A percentile compares a stretch with the other conserved stretches of the same genome.
These are phyloP conservation scores for Zootermopsis nevadensis DNA, from an alignment of 2,888 invertebrate species.

Conservation along the genomic window DNA sequence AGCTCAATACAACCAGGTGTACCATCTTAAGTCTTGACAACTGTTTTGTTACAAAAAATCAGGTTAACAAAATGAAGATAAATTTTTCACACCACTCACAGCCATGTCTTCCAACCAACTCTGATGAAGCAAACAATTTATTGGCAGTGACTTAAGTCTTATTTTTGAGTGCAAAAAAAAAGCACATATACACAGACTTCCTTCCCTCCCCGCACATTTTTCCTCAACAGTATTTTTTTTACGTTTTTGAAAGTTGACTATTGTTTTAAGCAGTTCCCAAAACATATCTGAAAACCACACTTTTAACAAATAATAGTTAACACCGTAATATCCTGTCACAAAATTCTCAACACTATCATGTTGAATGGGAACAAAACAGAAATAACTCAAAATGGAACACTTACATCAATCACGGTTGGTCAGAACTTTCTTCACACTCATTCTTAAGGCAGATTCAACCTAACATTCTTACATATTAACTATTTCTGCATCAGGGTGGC, in stretches of 20 bases:
- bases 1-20: not conserved
- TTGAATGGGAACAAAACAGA: conserved; percentile 22
- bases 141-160: conserved; percentile 35
- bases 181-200: not conserved
- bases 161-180: not conserved
- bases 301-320: conserved; percentile 25
- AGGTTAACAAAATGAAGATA: not conserved
- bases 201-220: not conserved
- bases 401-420: conserved; percentile 30
- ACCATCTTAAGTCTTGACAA: too few species aligned
- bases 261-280: not conserved
- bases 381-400: conserved; percentile 26
- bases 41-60: not conserved
- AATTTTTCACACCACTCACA: conserved; percentile 30
- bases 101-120: conserved; percentile 35
- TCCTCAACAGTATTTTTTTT: not conserved
- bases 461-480: conserved; percentile 16
- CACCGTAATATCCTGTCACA: not conserved
- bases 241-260: not conserved
- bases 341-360: conserved; percentile 14
- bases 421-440: conserved; percentile 22
- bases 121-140: conserved; percentile 21
- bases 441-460: conserved; percentile 3
- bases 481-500: conserved; percentile 37
- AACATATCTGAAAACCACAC: not conserved